Percentiles rank a stretch among this genome's conserved stretches.
Conservation (phyloP, 2,113 vertebrate genomes). For the Siniperca knerii region DNA sequence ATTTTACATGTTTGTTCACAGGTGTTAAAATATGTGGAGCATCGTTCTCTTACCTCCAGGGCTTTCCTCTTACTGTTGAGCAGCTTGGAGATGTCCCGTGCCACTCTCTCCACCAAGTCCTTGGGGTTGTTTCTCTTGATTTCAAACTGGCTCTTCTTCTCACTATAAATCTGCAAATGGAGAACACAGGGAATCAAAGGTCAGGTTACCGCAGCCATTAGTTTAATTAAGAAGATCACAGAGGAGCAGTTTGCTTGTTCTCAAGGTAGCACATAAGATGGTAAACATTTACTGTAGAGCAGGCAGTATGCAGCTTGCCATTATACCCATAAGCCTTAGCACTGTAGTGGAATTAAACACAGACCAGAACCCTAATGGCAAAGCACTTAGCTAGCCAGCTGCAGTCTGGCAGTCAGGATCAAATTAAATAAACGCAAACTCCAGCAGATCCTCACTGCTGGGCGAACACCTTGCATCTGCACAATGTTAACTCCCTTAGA, state of each 20-base stretch:
- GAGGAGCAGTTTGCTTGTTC: conserved; percentile 53
- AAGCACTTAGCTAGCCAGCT: conserved; percentile 67
- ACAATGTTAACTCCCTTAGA: conserved; percentile 26
- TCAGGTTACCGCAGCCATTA: conserved; percentile 50
- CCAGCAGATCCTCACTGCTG: conserved; percentile 54
- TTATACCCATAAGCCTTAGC: conserved; percentile 49
- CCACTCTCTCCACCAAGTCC: conserved; percentile 95
- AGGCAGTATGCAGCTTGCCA: conserved; percentile 49
- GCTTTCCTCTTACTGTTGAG: conserved; percentile 97
- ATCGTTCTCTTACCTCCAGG: conserved; percentile 90
- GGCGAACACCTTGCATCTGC: conserved; percentile 52
- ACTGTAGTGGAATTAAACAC: conserved; percentile 66
- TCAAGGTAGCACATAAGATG: conserved; percentile 35
- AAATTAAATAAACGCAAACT: conserved; percentile 72
- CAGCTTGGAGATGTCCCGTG: conserved; percentile 94
- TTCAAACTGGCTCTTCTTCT: conserved; percentile 96
- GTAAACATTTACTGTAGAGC: conserved; percentile 67
- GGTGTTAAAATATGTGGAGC: not conserved
- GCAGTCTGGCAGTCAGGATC: conserved; percentile 63
- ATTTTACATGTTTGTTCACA: conserved; percentile 10
- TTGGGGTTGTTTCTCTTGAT: conserved; percentile 94
- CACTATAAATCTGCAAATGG: conserved; percentile 92
- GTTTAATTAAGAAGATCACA: conserved; percentile 57
- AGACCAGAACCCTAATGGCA: conserved; percentile 68
- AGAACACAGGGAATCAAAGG: conserved; percentile 51